Base-by-base conservation (phyloP, 2,113 vertebrate species). In the Malaclemys terrapin region DNA sequence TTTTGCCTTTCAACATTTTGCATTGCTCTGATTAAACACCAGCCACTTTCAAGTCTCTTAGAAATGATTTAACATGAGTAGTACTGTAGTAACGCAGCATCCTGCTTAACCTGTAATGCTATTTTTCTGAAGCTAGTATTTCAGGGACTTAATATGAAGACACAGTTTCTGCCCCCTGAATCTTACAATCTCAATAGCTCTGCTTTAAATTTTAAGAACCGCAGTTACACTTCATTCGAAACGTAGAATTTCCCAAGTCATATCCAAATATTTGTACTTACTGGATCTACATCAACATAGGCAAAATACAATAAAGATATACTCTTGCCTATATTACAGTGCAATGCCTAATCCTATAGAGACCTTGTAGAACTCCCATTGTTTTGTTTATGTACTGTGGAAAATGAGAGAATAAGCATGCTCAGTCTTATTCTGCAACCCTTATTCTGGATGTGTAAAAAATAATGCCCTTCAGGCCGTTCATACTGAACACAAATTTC, bases 141-240 rank as follows among this genome's bases (percentile, higher is more conserved):
- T 89, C 87, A 89, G 11, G 8, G 53, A 91, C 88, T 75, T 22
- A 95, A 38, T 27, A 84, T 65, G 84, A 90, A 62, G 13, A n/a
- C 8, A 54, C 85, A 85, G 87, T 79, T 79, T 91, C 24, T 88
- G 82, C 7, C 82, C 75, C 1, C 2, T n/a, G 42, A 59, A 89
- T 89, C 3, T n/a, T 84, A 76, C 10, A 85, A 54, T 1, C 88
- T 54, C 93, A 92, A 83, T 47, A 79, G 12, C 79, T 90, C 47
- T 83, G 57, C 93, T 80, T 88, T 91, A 45, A 91, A 92, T 78
- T 94, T 84, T 93, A 94, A 94, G 5, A 13, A 82, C 19, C 24
- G 42, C 84, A 94, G 94, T 80, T 93, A 91, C 62, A 59, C 93
- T 96, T 96, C 81, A 95, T 81, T 94, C 80, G 88, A 79, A 89